Evolutionary conservation across 64 coral and sea anemone genomes (phyloP), one percentile per base, ranked within the genome.

Genomic region (Orbicella faveolata): DNA sequence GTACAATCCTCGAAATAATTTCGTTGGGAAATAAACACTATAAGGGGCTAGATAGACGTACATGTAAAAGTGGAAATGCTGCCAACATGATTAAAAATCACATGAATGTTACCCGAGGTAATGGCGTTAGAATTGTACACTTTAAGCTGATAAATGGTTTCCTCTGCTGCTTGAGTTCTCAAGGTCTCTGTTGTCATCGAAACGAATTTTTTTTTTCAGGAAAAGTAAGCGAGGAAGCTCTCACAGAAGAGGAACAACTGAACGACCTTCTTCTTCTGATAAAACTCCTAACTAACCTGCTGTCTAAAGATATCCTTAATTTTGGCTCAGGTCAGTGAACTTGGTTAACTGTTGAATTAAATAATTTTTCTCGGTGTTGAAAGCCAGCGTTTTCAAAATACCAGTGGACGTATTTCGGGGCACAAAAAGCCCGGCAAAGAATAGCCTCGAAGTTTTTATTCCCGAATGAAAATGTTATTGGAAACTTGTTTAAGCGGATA

Each of bases 241-340:
- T 89, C 2, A 86, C 87, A 12, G 97, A 99, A 39, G 97, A 99
- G 76, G 97, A 99, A 53, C 94, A 95, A n/a, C 89, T 89, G 39
- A 87, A 89, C 77, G 94, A 96, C 83, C 88, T 99, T 14, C 63
- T 95, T 35, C 21, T 99, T 17, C 87, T 99, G 52, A 99, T 99
- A 84, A 95, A 95, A 86, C 91, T 99, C 67, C 75, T 99, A 23
- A 89, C 93, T 17, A 92, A 75, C 63, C 83, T 99, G 48, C 83
- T 99, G 59, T 93, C 94, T 6, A 95, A 94, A 70, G 97, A 99
- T 61, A 76, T 89, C 62, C 74, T 99, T 1, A 89, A 96, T 36
- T 86, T 93, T 62, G 61, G 30, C 36, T 62, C 80, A 75, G 93
- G 93, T 94, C 63, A 78, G 82, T 19, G 36, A 64, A 73, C 52